Base-by-base conservation (phyloP, 2,113 vertebrate species). In the Pangasianodon gigas region DNA sequence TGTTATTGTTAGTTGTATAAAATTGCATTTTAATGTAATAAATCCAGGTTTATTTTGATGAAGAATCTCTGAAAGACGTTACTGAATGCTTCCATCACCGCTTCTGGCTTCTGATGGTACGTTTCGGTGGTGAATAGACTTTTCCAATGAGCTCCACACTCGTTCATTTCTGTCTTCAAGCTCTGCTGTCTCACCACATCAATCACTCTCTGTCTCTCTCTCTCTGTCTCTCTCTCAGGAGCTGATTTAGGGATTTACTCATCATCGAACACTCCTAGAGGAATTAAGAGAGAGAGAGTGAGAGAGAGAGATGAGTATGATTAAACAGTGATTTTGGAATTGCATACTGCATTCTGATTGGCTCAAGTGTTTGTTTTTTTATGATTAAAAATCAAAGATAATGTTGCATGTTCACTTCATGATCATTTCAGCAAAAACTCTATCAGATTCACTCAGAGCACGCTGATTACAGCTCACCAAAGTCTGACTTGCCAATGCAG, bases 241-340 rank as follows among this genome's bases (percentile, higher is more conserved):
- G 13, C 51, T 58, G n/a, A 83, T 56, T 82, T 82, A 82, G 6
- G 13, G 79, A 82, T 54, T 58, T 83, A 83, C n/a, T 58, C 54
- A 84, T 84, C 82, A 37, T 84, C 7, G 19, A 41, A 19, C 54
- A 60, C 54, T 60, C 54, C 7, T 41, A 84, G 18, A 24, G 10
- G n/a, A 46, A 77, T 77, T 46, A 13, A 56, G 52, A 58, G 48
- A 81, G 48, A 58, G 6, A 80, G 24, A 80, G 11, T 52, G 37
- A 48, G 3, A 79, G 26, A 82, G 51, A 82, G 79, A 81, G 48
- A 80, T 37, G 37, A 37, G 37, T 37, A 51, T 48, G 46, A 51
- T 80, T 51, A 52, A 2, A 80, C 11, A n/a, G 77, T 29, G 77
- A 80, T n/a, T 11, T n/a, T 54, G 26, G 48, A 81, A n/a, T 18